Percentiles rank a stretch among this genome's conserved stretches.
These are phyloP conservation scores for Lacanobia oleracea DNA, from an alignment of 2,888 invertebrate genomes.

Conservation along the genomic window DNA sequence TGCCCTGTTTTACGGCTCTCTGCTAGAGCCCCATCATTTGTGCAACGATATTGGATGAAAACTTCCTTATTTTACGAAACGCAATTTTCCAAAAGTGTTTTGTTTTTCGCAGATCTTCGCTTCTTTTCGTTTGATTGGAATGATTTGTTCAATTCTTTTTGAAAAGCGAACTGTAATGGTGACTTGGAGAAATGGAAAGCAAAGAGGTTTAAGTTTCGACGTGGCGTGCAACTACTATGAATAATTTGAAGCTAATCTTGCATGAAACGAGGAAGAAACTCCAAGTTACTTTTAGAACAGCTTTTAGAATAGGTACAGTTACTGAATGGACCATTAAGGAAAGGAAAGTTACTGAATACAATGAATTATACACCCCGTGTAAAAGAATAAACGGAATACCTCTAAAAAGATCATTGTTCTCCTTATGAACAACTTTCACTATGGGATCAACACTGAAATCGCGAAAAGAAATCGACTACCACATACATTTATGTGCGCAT, in stretches of 20 bases:
- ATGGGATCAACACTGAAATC: too few relatives aligned
- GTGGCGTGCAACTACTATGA: constrained; percentile 24
- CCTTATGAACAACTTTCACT: too few relatives aligned
- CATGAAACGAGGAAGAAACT: constrained; percentile 50
- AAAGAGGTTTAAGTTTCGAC: constrained; percentile 36
- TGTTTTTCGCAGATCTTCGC: constrained; percentile 53
- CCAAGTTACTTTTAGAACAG: constrained; percentile 20
- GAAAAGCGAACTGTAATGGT: constrained; percentile 41
- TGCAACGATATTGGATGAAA: constrained; percentile 60
- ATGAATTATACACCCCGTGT: neutral
- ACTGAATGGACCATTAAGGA: constrained; percentile 41
- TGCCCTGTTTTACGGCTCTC: constrained; percentile 54
- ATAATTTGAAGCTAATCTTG: constrained; percentile 55
- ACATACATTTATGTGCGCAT: too few relatives aligned
- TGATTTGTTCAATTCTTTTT: constrained; percentile 52
- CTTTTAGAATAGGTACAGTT: constrained; percentile 22
- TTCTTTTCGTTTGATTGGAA: constrained; percentile 42
- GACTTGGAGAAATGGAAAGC: constrained; percentile 14
- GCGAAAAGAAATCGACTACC: too few relatives aligned
- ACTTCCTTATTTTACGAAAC: constrained; percentile 55
- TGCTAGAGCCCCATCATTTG: constrained; percentile 54
- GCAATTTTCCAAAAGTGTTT: constrained; percentile 60
- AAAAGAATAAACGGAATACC: too few relatives aligned
- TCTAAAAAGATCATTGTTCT: too few relatives aligned
- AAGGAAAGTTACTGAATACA: neutral